A percentile compares a stretch with the other conserved stretches of the same genome.
phyloP scores from a whole-genome alignment of 2,888 invertebrate genomes.

The Drosophila nr. perissopoda region DNA sequence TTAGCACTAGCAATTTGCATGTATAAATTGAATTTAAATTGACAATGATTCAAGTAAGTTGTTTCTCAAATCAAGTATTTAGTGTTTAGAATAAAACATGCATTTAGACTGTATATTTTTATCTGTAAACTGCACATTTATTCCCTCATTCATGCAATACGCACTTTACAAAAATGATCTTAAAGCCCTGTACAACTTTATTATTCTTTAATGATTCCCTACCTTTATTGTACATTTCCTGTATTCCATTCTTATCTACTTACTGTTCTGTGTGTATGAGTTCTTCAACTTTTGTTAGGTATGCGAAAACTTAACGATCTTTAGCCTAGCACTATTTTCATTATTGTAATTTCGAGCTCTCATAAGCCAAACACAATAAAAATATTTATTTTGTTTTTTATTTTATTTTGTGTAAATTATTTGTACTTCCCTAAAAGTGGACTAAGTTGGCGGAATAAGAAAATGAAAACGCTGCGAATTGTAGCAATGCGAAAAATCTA shows the following conservation, averaged over 20 bases:
- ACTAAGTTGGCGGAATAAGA: not conserved
- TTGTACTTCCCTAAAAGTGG: not conserved
- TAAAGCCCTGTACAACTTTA: not conserved
- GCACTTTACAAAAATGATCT: not conserved
- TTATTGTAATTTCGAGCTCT: not conserved
- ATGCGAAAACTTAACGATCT: not conserved
- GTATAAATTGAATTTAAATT: not conserved
- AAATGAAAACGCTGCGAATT: not conserved
- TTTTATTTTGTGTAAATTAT: not conserved
- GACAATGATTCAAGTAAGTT: not conserved
- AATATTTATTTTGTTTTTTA: not conserved
- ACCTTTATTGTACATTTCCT: not conserved
- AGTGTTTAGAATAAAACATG: not conserved
- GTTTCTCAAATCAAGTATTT: not conserved
- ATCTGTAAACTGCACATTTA: not conserved
- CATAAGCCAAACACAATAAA: not conserved
- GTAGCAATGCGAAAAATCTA: conserved; percentile 15
- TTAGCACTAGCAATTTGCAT: not conserved
- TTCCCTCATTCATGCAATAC: not conserved
- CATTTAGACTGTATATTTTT: too few species aligned
- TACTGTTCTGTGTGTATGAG: too few species aligned
- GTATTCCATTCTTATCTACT: not conserved
- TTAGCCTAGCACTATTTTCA: not conserved
- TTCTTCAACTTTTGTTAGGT: too few species aligned
- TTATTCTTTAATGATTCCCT: not conserved